Evolutionary conservation across 2,113 vertebrate genomes (phyloP), one percentile per base, ranked within the genome.

Genomic region (Narcine bancroftii): DNA sequence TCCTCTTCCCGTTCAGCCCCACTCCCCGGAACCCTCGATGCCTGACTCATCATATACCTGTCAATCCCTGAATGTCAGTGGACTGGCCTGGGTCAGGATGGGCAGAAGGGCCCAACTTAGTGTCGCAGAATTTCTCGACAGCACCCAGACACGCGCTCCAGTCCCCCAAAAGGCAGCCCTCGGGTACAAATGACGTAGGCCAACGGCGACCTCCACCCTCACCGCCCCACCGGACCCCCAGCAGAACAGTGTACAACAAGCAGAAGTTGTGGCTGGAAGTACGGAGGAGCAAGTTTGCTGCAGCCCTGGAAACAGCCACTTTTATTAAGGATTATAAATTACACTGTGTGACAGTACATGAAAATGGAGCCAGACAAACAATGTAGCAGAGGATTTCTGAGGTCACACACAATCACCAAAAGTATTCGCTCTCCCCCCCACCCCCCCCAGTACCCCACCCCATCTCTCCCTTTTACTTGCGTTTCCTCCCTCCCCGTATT

Each of bases 271-370:
- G 56, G 36, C 36, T 60, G 60, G 36, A 87, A 87, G 60, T 60
- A 87, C 10, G n/a, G 81, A 87, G 81, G 81, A 63, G 81, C 50
- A 33, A 60, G 81, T 87, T 60, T 87, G 81, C 81, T 87, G 81
- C 81, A 87, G 81, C 81, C 81, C 81, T 87, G n/a, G 53, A 56
- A 87, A 87, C 81, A 87, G 81, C 81, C 81, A 87, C 53, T 87
- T 87, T 87, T 87, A 87, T 87, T 87, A 87, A n/a, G 81, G 81
- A 60, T 87, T 87, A 87, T 87, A 87, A 87, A 87, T 87, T 87
- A 87, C 81, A 87, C 79, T 83, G 81, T 87, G 81, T 87, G 81
- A 87, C 81, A 87, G 81, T 87, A 87, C 81, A 87, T 87, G 81
- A 63, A 87, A 87, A 26, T 87, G 81, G 81, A 60, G 81, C 81